Base-by-base conservation (phyloP, 1,140 invertebrate genomes). In the Bathynomus jamesi region DNA sequence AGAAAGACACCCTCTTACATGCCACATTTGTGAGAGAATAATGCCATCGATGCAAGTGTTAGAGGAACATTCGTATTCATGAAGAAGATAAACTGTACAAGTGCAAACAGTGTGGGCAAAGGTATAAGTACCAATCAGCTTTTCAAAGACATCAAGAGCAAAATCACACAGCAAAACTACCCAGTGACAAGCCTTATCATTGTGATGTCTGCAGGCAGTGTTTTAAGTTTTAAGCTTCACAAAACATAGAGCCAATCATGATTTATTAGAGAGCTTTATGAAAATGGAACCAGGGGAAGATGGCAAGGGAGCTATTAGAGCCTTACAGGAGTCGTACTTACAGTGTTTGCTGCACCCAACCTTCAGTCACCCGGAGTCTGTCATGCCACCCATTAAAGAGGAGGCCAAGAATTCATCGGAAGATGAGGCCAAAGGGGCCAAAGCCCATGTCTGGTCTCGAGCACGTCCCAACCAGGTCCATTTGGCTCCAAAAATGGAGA, bases 151-250 rank as follows among this genome's bases (percentile, higher is more conserved):
- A 94, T 80, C 87, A 91, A 61, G 92, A 93, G 80, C 91, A 93
- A 81, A 93, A 94, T 79, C 92, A 94, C 78, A 87, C 91, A 0
- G 91, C 91, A 2, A 84, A 91, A 0, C 82, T 93, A 8, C 92
- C 92, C 0, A 91, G 91, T 8, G 91, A 93, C 82, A 93, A 93
- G 80, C 85, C 93, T 1, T 94, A 93, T 82, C 92, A 91, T 25
- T 94, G 91, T 80, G 91, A 93, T 78, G 90, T 93, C 0, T 94
- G 91, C 82, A 91, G 91, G 27, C 93, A 93, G 91, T 91, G 93
- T 81, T 94, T 94, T 80, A 85, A 90, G 29, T 93, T 92, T 81
- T 85, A 80, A 93, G 91, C 0, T 94, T 94, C 81, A 92, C 93
- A 81, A 93, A 94, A 81, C 92, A 93, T 79, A 85, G 91, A 13